Base-by-base conservation (phyloP, 1,140 invertebrate genomes). In the Bombus balteatus region DNA sequence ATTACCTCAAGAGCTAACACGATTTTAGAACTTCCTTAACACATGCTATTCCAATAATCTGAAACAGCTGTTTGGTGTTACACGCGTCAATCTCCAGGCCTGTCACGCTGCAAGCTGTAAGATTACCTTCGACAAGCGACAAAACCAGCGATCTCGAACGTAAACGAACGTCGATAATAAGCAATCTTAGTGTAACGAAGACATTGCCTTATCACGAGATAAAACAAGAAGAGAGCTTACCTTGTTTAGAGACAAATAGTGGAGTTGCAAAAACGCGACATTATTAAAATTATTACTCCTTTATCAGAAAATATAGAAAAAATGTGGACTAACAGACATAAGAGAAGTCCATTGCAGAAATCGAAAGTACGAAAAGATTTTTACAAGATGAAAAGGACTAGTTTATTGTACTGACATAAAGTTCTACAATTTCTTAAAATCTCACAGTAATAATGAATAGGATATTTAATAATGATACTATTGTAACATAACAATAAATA, bases 81-180 rank as follows among this genome's bases (percentile, higher is more conserved):
- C 34, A 68, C 66, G 66, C 66, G 66, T 68, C 66, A 37, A 68
- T 68, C 37, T 68, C 22, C 66, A 68, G 22, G 3, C 34, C 8
- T 68, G 66, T 68, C 66, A 37, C 66, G 66, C 0, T 68, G 66
- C 22, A 68, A 37, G 66, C 18, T 68, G 22, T 34, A 15, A 68
- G 66, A 68, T 68, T 68, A 68, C 34, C 66, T 25, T 68, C 18
- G 22, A 10, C 66, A 68, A 32, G 66, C 66, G 66, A 34, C 32
- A 68, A 68, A 68, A 68, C 18, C 66, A 22, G 34, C 34, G 34
- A 68, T 68, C 66, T 68, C 66, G 66, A 68, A 37, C 34, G 34
- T 68, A 68, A 68, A 68, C 66, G 66, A 68, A 37, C 66, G 34
- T 25, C 66, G 66, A 68, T 68, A 68, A 68, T 68, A 68, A 68